Evolutionary conservation across 2,113 vertebrate species (phyloP), one percentile per base, ranked within the genome.

Genomic region (Prochilodus magdalenae): DNA sequence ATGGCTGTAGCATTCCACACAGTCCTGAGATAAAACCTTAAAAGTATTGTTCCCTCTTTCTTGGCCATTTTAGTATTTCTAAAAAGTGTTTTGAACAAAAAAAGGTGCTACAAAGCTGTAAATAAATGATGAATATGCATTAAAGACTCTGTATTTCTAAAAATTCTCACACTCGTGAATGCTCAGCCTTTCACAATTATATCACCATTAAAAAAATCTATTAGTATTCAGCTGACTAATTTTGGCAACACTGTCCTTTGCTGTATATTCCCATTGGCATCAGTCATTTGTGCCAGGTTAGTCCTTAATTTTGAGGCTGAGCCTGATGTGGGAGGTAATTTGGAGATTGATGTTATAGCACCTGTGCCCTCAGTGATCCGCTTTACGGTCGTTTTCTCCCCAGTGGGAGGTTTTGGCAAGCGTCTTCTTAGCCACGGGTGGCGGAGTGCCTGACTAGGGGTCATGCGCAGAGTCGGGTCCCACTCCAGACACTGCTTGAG

Each of bases 181-280:
- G 77, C 78, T 75, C 70, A 60, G 55, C 71, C 75, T 75, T 81
- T 47, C 81, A 85, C 80, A 69, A 81, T 70, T 80, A 83, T 49
- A 71, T 47, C 49, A 79, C 69, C 33, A 79, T 83, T 83, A 62
- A 69, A 71, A 62, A 51, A 49, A 36, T 11, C 67, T 18, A 69
- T 26, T 66, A 57, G 82, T 77, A 88, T 88, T 95, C 96, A 99
- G 94, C 96, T 99, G 87, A 99, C 97, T 16, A 99, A 95, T 94
- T 99, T 99, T 93, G 98, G 97, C 95, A 99, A 96, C 84, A 98
- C 97, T 84, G 98, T 98, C 93, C 98, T 94, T 71, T 97, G 95
- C 92, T 99, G 98, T 93, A 98, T 96, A 96, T 99, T 99, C 81
- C 98, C 98, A 84, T 99, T 99, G 92, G 98, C 97, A 81, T 99